Evolutionary conservation across 2,797 vertebrate species (phyloP).

Genomic region (Lycodopsis pacificus): DNA sequence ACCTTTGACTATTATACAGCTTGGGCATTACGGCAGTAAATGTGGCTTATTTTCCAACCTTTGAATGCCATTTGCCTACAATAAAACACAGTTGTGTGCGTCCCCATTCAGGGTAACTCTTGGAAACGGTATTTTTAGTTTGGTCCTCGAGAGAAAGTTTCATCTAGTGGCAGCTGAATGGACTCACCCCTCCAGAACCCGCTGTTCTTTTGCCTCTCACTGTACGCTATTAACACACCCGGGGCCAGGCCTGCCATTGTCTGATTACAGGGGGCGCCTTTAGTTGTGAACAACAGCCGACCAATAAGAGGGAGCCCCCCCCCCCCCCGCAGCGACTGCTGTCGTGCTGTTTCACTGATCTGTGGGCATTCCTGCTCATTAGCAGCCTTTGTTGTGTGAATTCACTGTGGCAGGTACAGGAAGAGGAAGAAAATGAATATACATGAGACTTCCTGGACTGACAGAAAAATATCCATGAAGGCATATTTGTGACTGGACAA

Average conservation of each 20-base stretch:
- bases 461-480: conserved; percentile 13
- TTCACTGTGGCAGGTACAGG: conserved; percentile 69
- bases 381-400: conserved; percentile 63
- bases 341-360: conserved; percentile 68
- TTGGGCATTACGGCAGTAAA: conserved; percentile 21
- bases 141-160: not conserved
- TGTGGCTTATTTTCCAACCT: too few species aligned
- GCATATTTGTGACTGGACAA: conserved; percentile 43
- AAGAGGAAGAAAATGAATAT: conserved; percentile 54
- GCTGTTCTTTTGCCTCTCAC: conserved; percentile 14
- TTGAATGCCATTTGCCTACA: not conserved
- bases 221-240: conserved; percentile 51
- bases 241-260: conserved; percentile 62
- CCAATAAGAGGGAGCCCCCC: conserved; percentile 47
- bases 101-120: not conserved
- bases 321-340: conserved; percentile 54
- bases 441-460: conserved; percentile 42
- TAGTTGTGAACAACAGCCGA: conserved; percentile 53
- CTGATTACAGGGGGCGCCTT: conserved; percentile 47
- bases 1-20: conserved; percentile 23
- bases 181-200: conserved; percentile 6
- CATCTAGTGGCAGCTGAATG: conserved; percentile 1
- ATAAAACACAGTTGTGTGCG: not conserved
- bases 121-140: not conserved
- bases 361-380: conserved; percentile 74